These are phyloP conservation scores for Drosophila ananassae DNA, from an alignment of 1,140 invertebrate genomes.

Conservation along the genomic window DNA sequence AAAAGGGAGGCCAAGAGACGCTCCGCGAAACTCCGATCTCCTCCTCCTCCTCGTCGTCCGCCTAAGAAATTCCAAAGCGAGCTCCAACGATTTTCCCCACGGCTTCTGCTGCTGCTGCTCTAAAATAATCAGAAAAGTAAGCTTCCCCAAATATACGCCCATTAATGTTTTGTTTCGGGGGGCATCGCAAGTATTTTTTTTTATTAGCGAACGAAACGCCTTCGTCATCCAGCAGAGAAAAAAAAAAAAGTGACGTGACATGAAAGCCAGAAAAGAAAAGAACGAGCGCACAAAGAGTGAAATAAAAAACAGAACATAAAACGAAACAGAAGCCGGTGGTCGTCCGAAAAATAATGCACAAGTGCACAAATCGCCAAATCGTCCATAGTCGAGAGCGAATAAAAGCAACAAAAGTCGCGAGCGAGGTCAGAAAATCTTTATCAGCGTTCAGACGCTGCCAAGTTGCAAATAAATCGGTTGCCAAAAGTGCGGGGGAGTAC, in stretches of 20 bases:
- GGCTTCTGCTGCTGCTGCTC: constrained; percentile 16
- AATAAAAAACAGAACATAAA: constrained; percentile 44
- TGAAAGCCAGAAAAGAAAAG: constrained; percentile 49
- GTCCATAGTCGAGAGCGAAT: constrained; percentile 21
- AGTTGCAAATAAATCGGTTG: constrained; percentile 45
- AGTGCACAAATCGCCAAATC: constrained; percentile 16
- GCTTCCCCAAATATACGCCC: constrained; percentile 35
- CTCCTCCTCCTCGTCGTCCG: background rate
- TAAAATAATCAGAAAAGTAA: constrained; percentile 42
- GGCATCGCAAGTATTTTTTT: constrained; percentile 11
- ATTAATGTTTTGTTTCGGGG: constrained; percentile 51
- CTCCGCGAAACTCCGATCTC: constrained; percentile 29
- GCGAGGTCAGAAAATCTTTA: constrained; percentile 46
- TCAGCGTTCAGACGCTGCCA: constrained; percentile 37
- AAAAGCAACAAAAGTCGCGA: constrained; percentile 21
- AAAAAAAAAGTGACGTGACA: constrained; percentile 73
- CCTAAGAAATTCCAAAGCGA: constrained; percentile 34
- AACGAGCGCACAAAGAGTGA: constrained; percentile 52
- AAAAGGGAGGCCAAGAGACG: constrained; percentile 30
- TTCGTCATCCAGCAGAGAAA: constrained; percentile 74
- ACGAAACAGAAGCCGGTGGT: constrained; percentile 62
- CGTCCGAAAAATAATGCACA: constrained; percentile 34
- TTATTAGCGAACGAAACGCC: constrained; percentile 67
- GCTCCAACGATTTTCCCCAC: constrained; percentile 24
- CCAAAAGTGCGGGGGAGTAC: constrained; percentile 41